Evolutionary conservation across 2,797 vertebrate genomes (phyloP), one percentile per base, ranked within the genome.

Genomic region (Trachurus trachurus): DNA sequence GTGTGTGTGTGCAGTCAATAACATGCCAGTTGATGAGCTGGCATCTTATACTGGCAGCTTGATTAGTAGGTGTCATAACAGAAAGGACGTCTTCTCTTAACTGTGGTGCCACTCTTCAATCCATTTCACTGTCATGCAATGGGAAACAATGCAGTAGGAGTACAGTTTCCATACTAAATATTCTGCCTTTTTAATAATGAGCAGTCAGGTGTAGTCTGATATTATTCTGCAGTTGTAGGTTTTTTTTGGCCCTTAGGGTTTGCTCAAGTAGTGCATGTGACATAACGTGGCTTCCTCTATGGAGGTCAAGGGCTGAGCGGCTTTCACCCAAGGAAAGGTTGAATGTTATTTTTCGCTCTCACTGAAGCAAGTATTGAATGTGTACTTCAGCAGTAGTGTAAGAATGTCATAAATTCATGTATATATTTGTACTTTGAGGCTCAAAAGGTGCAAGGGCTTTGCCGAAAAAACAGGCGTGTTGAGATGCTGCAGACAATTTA

Each of bases 11-110:
- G 67, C 9, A 15, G n/a, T 63, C 42, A 65, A 40, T 62, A 49
- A 53, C 71, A 53, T 71, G 62, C 68, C 65, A 71, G 69, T 66
- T 66, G 61, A 76, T 76, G 58, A 82, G 69, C 74, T 81, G 1
- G 65, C 66, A 40, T 79, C 26, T 74, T 64, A 47, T 37, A 69
- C 45, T 67, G 66, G 60, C 71, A 34, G 47, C 63, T 77, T 57
- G 31, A 64, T 21, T 53, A 19, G 21, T 64, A 47, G 47, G 52
- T 80, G 67, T 86, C 75, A 76, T 40, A 75, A 69, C 49, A 76
- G 66, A 81, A 80, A 82, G 50, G 66, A 12, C n/a, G 66, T 65
- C 17, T 71, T 63, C 15, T 72, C 22, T 62, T 22, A 67, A 52
- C 9, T 74, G 26, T 47, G 22, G 45, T 74, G 74, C 67, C 42